These are phyloP conservation scores for Upupa epops DNA, from an alignment of 2,113 vertebrate species.

Conservation along the genomic window DNA sequence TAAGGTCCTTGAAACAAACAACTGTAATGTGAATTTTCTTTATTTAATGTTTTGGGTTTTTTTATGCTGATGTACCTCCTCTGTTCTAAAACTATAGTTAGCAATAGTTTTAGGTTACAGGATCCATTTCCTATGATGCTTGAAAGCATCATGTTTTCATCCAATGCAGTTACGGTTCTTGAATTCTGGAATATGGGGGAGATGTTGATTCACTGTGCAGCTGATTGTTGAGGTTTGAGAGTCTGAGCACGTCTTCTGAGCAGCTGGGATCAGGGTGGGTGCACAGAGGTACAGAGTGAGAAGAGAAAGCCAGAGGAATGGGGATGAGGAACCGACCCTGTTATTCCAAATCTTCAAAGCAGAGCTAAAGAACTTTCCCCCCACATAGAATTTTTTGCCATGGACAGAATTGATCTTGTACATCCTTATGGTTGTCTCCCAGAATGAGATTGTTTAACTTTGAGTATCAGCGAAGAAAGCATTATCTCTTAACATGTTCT, in stretches of 20 bases:
- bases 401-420: fast-evolving
- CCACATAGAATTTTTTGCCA: not conserved
- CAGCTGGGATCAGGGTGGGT: not conserved
- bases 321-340: not conserved
- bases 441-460: not conserved
- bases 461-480: not conserved
- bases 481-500: no score
- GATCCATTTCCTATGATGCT: not conserved
- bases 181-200: not conserved
- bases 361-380: no score
- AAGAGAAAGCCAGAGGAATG: not conserved
- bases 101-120: not conserved
- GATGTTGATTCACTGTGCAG: not conserved
- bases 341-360: not conserved
- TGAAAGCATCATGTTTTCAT: not conserved
- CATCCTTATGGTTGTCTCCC: not conserved
- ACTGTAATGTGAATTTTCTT: not conserved
- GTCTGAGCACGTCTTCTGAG: not conserved
- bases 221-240: not conserved
- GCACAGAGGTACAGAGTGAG: not conserved
- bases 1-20: not conserved
- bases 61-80: not conserved
- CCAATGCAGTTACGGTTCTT: not conserved
- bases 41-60: not conserved
- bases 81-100: not conserved